Base-by-base conservation (phyloP, 2,113 vertebrate species). In the Carassius carassius region DNA sequence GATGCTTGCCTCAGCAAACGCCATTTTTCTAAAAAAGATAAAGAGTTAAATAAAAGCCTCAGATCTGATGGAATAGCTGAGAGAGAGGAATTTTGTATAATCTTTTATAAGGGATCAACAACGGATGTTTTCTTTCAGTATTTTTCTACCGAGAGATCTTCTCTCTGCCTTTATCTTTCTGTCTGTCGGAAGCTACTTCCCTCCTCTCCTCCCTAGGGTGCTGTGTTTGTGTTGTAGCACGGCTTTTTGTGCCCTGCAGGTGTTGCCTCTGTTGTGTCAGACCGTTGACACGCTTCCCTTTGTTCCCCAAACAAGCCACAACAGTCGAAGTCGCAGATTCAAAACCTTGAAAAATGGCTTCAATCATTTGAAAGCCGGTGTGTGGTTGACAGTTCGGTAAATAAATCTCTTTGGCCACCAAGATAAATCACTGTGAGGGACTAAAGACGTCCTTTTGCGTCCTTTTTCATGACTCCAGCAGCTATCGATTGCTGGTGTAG, bases 321-420 rank as follows among this genome's bases (percentile, higher is more conserved):
- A 49, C 63, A 84, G 37, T 86, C 41, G 32, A 54, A 44, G 12
- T 29, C 37, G 14, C 60, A 16, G 49, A 84, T 72, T 35, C 78
- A 23, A 73, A 60, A 73, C 65, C 82, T 75, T 89, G 85, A 84
- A 85, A 88, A 90, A 78, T 56, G 74, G 65, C 65, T 84, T 85
- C 86, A 81, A 87, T 84, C 81, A 67, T 81, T 73, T 67, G 84
- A 32, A 63, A 72, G 21, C 70, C 25, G 60, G 35, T 41, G 65
- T 69, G 77, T 29, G 41, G 70, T 78, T 86, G 87, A 82, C 87
- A 80, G 70, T 76, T 85, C 65, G 0, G 54, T 85, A 84, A 83
- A 86, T 89, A 63, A 86, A 78, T 81, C 67, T 51, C 65, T 19
- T 49, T 69, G 70, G 47, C 65, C 47, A 23, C 29, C 13, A n/a